Evolutionary conservation across 64 coral and sea anemone genomes (phyloP).

Genomic region (Hydrozoanthus tunicans): DNA sequence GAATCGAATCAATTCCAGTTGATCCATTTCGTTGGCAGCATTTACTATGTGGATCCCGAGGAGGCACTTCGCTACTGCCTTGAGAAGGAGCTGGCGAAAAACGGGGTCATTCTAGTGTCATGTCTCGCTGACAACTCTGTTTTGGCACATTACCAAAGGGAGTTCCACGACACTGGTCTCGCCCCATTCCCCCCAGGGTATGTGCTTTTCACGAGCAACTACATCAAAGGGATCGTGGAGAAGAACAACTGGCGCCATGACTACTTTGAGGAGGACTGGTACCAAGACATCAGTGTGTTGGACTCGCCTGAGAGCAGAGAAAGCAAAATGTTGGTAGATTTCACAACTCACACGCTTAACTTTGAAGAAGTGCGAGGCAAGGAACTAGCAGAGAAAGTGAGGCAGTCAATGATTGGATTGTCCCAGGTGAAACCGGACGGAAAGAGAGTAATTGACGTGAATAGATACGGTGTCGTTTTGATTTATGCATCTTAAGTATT

Average conservation of each 20-base stretch:
- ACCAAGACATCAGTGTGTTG: slow-evolving; percentile 28
- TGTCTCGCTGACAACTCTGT: slow-evolving; percentile 10
- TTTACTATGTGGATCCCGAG: slow-evolving; percentile 44
- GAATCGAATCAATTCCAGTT: slow-evolving; percentile 25
- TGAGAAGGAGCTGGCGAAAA: slow-evolving; percentile 32
- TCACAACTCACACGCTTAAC: slow-evolving; percentile 17
- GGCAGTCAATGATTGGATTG: slow-evolving; percentile 18
- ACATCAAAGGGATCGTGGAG: slow-evolving; percentile 17
- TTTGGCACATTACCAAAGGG: slow-evolving; percentile 19
- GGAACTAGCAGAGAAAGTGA: slow-evolving; percentile 10
- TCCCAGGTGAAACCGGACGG: slow-evolving; percentile 34
- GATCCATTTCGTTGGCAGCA: slow-evolving; percentile 50
- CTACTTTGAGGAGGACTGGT: slow-evolving; percentile 4
- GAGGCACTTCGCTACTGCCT: slow-evolving; percentile 41
- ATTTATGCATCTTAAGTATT: slow-evolving; percentile 24
- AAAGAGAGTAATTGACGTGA: slow-evolving; percentile 30
- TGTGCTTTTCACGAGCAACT: slow-evolving; percentile 19
- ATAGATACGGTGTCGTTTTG: slow-evolving; percentile 38
- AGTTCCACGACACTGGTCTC: slow-evolving; percentile 44
- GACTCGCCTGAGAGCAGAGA: neutral
- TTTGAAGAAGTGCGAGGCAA: slow-evolving; percentile 23
- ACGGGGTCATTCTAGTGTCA: slow-evolving; percentile 17
- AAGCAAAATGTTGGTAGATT: slow-evolving; percentile 24
- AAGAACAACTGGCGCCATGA: slow-evolving; percentile 41
- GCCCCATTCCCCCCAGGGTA: slow-evolving; percentile 39